Base-by-base conservation (phyloP, 2,888 invertebrate species). In the Chouioia cunea region DNA sequence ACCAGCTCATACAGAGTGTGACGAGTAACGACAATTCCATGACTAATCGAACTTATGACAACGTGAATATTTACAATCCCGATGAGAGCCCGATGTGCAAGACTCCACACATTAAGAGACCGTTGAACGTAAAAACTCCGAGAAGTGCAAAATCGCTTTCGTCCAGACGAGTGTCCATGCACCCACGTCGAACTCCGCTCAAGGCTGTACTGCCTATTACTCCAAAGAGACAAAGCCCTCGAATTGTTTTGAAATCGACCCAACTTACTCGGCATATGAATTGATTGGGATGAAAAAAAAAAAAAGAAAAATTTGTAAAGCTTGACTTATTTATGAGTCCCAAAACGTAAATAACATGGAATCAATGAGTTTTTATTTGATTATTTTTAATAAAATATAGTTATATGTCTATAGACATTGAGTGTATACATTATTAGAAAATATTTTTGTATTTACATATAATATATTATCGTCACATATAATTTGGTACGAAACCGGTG, bases 21-120 rank as follows among this genome's bases (percentile, higher is more conserved):
- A 22, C 48, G 16, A 56, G 16, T 12, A 70, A 69, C 8, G 53
- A 58, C 27, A 8, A 59, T 14, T 53, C 46, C 16, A 65, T 63
- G 18, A 74, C 66, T 27, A 76, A 59, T 54, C 53, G 62, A 15
- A 14, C 15, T 2, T 4, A 77, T 78, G 43, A 65, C 73, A 1
- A 79, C 58, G 52, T 78, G 3, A 80, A 78, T 71, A 53, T 75
- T 15, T 76, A 77, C 27, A 78, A 80, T 50, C 53, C 71, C 1
- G 77, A 78, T 80, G 73, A 73, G 16, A 74, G 69, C 23, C 57
- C 71, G 14, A 10, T 65, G 6, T 71, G 71, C 60, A 86, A 81
- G 73, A 86, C 87, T 2, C 92, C 92, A 2, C 87, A 88, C 58
- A 87, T 92, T 75, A 92, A 90, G 77, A 90, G 89, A 79, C 86